Conservation (phyloP, 2,113 vertebrate genomes). For the Laticauda colubrina region DNA sequence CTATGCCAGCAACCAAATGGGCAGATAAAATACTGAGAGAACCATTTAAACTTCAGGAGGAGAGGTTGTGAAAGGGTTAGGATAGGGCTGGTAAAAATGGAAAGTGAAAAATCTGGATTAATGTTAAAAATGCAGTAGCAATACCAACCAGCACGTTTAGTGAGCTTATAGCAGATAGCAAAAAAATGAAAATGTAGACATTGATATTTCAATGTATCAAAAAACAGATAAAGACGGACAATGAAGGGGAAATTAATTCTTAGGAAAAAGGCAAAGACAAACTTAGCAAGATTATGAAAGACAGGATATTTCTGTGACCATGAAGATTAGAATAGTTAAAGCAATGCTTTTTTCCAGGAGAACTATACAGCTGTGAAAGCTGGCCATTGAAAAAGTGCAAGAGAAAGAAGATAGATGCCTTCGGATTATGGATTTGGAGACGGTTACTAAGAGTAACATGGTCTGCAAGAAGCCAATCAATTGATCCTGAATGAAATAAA, state of each 20-base stretch:
- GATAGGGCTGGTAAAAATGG: not conserved
- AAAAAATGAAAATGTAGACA: not conserved
- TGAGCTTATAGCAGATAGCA: not conserved
- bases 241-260: not conserved
- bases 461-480: not conserved
- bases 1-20: not conserved
- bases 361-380: not conserved
- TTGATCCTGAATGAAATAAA: not conserved
- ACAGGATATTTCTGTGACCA: not conserved
- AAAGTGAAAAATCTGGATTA: not conserved
- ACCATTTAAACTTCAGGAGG: not conserved
- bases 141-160: not conserved
- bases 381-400: not conserved
- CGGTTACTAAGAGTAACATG: not conserved
- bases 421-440: not conserved
- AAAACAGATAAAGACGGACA: not conserved
- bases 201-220: not conserved
- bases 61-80: not conserved
- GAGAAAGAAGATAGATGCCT: not conserved
- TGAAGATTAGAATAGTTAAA: not conserved
- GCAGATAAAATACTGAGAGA: not conserved
- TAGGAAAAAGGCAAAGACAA: not conserved
- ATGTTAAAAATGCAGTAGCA: not conserved
- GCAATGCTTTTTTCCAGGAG: not conserved
- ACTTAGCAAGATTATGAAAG: not conserved